Conservation (phyloP, 2,888 invertebrate species). For the Eledone cirrhosa region DNA sequence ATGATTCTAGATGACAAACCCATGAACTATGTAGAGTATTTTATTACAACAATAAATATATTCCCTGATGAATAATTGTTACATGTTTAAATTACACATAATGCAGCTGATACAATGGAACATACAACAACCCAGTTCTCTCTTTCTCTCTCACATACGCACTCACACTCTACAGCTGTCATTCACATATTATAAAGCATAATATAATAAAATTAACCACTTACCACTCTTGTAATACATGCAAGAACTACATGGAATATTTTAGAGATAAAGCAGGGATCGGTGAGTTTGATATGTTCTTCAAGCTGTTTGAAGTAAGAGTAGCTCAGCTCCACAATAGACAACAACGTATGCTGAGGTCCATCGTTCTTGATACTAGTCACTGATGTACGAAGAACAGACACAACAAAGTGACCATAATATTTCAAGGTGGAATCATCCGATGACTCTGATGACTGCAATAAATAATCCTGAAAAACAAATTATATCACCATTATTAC, state of each 20-base stretch:
- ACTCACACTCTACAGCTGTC: no score
- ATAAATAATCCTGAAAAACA: not conserved
- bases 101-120: no score
- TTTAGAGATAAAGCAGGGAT: not conserved
- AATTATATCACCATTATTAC: no score
- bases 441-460: not conserved
- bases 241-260: not conserved
- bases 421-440: not conserved
- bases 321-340: not conserved
- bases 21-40: no score
- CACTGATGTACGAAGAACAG: not conserved
- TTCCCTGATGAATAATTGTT: no score
- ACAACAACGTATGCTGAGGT: not conserved
- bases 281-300: constrained; percentile 1
- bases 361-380: not conserved
- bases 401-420: not conserved
- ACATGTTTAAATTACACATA: no score
- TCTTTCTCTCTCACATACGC: no score
- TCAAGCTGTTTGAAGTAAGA: not conserved
- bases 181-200: no score
- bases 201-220: not conserved
- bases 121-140: no score
- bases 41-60: no score
- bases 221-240: constrained; percentile 6
- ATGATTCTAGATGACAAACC: no score